Conservation (phyloP, 2,113 vertebrate genomes). For the Erythrocebus patas region DNA sequence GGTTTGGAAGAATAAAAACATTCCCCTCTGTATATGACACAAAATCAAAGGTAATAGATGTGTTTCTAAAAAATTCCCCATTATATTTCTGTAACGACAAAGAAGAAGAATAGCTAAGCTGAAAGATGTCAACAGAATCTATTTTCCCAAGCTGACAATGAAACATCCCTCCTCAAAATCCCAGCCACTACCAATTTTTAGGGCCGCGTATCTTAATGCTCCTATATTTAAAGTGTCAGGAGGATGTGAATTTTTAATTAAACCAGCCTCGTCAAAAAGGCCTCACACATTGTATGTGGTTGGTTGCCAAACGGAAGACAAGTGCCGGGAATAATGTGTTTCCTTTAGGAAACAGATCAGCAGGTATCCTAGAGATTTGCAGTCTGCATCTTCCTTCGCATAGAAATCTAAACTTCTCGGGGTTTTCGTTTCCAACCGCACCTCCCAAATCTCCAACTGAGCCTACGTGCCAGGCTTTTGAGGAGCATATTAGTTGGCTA, state of each 20-base stretch:
- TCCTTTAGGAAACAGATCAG: too few species aligned
- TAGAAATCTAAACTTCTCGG: neutral
- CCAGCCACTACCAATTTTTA: neutral
- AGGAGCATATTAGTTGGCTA: too few species aligned
- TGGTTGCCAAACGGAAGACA: rapidly evolving
- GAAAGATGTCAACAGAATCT: neutral
- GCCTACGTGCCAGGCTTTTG: too few species aligned
- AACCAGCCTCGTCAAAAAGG: neutral
- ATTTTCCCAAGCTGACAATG: neutral
- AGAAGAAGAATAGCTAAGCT: neutral
- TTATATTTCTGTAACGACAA: neutral
- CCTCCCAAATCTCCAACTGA: neutral
- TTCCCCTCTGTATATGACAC: neutral
- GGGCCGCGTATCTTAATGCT: too few species aligned
- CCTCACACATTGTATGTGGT: rapidly evolving
- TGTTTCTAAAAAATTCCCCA: too few species aligned
- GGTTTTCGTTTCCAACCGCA: rapidly evolving
- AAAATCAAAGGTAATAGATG: neutral
- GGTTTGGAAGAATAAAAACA: neutral
- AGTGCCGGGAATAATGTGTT: rapidly evolving
- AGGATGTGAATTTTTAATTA: neutral
- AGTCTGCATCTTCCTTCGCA: too few species aligned
- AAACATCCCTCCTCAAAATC: neutral
- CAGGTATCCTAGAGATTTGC: neutral
- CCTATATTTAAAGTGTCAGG: neutral